These are phyloP conservation scores for Bergia sp. DNA, from an alignment of 92 coral and sea anemone genomes.

Conservation along the genomic window DNA sequence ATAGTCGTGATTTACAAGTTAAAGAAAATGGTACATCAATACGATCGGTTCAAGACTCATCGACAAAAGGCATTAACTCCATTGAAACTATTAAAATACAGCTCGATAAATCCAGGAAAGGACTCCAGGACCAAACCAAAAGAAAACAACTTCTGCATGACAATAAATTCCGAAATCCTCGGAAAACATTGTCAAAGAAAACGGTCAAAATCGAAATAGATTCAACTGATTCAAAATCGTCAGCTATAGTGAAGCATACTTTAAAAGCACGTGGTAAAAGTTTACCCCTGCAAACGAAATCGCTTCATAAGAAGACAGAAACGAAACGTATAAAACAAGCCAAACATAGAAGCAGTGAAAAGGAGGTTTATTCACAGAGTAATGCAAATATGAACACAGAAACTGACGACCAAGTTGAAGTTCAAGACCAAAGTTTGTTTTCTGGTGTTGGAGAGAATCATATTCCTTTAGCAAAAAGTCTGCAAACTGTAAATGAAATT, in stretches of 20 bases:
- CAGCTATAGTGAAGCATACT: not conserved
- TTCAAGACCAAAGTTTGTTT: not conserved
- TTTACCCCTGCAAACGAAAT: not conserved
- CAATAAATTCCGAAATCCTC: not conserved
- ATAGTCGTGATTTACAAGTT: not conserved
- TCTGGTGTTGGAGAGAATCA: not conserved
- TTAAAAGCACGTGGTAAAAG: not conserved
- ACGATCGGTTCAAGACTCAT: not conserved
- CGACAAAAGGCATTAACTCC: not conserved
- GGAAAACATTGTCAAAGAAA: not conserved
- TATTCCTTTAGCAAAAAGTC: not conserved
- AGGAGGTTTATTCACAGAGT: not conserved
- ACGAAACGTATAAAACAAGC: not conserved
- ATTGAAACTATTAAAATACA: not conserved
- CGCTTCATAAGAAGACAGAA: not conserved
- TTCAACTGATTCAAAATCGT: not conserved
- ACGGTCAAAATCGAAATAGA: not conserved
- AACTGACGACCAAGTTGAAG: not conserved
- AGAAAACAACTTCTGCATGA: not conserved
- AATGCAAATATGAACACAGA: no score
- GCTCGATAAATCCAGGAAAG: not conserved
- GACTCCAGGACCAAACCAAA: not conserved
- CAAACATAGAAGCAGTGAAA: not conserved
- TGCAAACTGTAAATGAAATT: not conserved
- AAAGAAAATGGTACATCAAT: not conserved